These are phyloP conservation scores for Ammodytes dubius DNA, from an alignment of 2,113 vertebrate species.

Conservation along the genomic window DNA sequence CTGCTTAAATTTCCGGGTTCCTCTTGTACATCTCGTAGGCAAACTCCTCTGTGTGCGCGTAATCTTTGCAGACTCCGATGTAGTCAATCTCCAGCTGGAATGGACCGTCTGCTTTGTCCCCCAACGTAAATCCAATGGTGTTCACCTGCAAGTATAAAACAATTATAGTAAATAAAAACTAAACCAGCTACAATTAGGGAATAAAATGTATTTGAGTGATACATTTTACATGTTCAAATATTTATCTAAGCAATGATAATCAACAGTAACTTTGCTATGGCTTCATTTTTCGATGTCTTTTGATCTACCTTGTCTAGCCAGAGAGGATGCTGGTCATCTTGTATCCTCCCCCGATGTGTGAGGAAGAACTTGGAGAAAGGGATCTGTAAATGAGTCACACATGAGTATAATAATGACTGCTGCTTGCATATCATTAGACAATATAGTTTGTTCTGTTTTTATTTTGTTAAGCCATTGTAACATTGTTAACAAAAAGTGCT, in stretches of 20 bases:
- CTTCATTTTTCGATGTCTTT: background rate
- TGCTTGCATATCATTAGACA: background rate
- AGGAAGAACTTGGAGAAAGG: conserved; percentile 98
- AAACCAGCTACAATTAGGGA: background rate
- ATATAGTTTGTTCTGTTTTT: no score
- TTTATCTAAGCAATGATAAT: background rate
- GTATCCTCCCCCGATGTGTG: conserved; percentile 91
- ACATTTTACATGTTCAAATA: background rate
- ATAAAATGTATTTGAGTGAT: background rate
- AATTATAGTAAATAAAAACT: background rate
- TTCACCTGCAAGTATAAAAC: conserved; percentile 84
- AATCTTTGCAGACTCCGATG: conserved; percentile 89
- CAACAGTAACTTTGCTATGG: background rate
- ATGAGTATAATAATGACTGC: background rate
- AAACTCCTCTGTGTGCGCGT: conserved; percentile 91
- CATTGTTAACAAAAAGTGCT: background rate
- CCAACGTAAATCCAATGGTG: conserved; percentile 92
- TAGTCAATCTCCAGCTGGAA: conserved; percentile 96
- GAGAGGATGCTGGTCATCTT: conserved; percentile 89
- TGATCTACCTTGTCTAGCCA: conserved; percentile 90
- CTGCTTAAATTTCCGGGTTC: conserved; percentile 75
- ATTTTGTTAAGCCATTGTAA: background rate
- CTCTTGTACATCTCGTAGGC: conserved; percentile 91
- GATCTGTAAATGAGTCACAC: conserved; percentile 84
- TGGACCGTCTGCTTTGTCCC: conserved; percentile 92